A percentile compares a stretch with the other conserved stretches of the same genome.
Conservation (phyloP, 2,888 invertebrate genomes). For the Galeopsomyia nigrocyanea region DNA sequence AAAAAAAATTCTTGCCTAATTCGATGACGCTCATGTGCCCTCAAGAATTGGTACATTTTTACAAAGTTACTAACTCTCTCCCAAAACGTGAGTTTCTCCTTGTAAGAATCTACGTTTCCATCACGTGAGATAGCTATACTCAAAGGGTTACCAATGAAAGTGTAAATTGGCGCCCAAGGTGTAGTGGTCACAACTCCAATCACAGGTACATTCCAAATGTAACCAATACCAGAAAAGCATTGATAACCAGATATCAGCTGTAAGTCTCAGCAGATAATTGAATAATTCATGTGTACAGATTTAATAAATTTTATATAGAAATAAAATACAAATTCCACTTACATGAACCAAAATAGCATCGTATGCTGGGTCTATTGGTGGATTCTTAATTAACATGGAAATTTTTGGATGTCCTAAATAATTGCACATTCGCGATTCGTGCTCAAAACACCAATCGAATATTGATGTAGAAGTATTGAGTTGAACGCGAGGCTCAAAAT, state of each 20-base stretch:
- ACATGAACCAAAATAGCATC: slow-evolving; percentile 27
- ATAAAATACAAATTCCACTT: neutral
- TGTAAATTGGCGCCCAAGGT: slow-evolving; percentile 50
- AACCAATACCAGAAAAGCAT: slow-evolving; percentile 53
- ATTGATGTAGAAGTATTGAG: no score
- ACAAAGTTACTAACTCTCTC: slow-evolving; percentile 39
- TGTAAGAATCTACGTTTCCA: neutral
- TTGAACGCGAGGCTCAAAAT: no score
- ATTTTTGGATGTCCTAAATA: slow-evolving; percentile 1
- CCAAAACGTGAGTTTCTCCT: slow-evolving; percentile 34
- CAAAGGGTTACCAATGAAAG: slow-evolving; percentile 50
- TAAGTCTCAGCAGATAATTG: no score
- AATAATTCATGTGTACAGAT: neutral
- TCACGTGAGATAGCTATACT: slow-evolving; percentile 51
- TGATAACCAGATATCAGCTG: slow-evolving; percentile 26
- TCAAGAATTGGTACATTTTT: slow-evolving; percentile 16
- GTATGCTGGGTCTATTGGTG: slow-evolving; percentile 10
- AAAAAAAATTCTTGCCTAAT: slow-evolving; percentile 47
- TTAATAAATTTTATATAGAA: no score
- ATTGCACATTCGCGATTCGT: neutral
- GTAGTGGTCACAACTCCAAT: slow-evolving; percentile 49
- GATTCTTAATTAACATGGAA: slow-evolving; percentile 1
- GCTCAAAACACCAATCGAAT: no score
- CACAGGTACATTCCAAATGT: slow-evolving; percentile 52
- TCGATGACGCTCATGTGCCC: slow-evolving; percentile 43